Evolutionary conservation across 2,113 vertebrate species (phyloP).

Genomic region (Melanerpes aurifrons): DNA sequence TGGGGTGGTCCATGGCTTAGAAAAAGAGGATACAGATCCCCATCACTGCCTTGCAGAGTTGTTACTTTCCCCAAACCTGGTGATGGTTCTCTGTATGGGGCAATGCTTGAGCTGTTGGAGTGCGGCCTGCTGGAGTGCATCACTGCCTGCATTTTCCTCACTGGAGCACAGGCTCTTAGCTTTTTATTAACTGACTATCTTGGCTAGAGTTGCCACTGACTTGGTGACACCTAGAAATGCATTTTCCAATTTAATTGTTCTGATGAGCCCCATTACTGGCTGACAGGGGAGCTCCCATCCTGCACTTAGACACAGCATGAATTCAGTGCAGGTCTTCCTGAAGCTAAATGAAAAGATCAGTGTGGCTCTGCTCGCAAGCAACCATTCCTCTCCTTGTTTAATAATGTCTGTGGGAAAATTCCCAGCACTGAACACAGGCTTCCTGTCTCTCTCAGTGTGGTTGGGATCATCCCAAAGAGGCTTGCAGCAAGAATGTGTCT

Average conservation of each 20-base stretch:
- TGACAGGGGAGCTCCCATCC: neutral
- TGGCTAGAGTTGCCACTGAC: neutral
- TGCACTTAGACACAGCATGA: neutral
- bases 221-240: neutral
- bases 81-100: neutral
- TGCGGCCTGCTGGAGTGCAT: neutral
- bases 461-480: neutral
- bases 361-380: neutral
- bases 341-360: neutral
- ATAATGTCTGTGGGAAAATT: neutral
- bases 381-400: neutral
- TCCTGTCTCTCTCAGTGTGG: neutral
- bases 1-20: neutral
- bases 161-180: neutral
- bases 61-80: neutral
- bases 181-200: neutral
- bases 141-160: neutral
- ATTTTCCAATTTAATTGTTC: neutral
- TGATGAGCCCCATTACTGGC: neutral
- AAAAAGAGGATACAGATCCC: neutral
- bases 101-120: neutral
- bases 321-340: neutral
- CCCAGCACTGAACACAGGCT: neutral
- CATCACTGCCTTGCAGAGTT: neutral
- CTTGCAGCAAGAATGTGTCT: neutral